A percentile compares a stretch with the other conserved stretches of the same genome.
These are phyloP conservation scores for Neodon shergylaensis DNA, from an alignment of 2,113 vertebrate species.

Conservation along the genomic window DNA sequence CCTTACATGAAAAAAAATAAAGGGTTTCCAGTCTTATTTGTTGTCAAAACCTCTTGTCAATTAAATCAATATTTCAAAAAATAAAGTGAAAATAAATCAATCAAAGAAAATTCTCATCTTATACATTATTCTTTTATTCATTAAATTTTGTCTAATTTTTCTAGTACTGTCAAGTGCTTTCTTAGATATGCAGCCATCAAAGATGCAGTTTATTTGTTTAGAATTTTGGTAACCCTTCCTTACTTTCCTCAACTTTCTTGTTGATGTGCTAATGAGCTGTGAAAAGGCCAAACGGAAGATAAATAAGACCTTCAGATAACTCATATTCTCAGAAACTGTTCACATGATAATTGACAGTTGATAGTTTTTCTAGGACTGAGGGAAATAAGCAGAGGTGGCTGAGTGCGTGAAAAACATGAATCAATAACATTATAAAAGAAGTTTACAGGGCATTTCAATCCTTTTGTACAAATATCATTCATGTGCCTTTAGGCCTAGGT, in stretches of 20 bases:
- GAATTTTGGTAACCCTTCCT: conserved; percentile 51
- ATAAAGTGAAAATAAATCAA: neutral
- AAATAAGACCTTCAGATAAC: conserved; percentile 65
- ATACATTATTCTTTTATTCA: neutral
- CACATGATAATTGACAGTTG: conserved; percentile 59
- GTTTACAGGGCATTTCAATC: conserved; percentile 43
- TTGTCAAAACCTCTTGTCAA: neutral
- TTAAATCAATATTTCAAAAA: conserved; percentile 1
- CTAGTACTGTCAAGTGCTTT: conserved; percentile 17
- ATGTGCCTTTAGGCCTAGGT: conserved; percentile 58
- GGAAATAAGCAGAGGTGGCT: conserved; percentile 9
- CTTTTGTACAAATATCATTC: conserved; percentile 54
- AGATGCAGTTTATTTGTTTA: conserved; percentile 53
- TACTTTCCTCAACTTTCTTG: conserved; percentile 63
- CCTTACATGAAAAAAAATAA: neutral
- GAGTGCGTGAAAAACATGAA: neutral
- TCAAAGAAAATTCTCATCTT: neutral
- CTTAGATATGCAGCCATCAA: conserved; percentile 3
- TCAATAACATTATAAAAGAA: conserved; percentile 59
- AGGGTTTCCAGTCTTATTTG: neutral
- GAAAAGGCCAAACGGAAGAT: conserved; percentile 70
- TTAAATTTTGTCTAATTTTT: conserved; percentile 39
- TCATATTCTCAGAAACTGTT: conserved; percentile 63
- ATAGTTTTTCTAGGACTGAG: conserved; percentile 43
- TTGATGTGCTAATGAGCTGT: conserved; percentile 74